These are phyloP conservation scores for Dromas ardeola DNA, from an alignment of 2,113 vertebrate genomes.

Conservation along the genomic window DNA sequence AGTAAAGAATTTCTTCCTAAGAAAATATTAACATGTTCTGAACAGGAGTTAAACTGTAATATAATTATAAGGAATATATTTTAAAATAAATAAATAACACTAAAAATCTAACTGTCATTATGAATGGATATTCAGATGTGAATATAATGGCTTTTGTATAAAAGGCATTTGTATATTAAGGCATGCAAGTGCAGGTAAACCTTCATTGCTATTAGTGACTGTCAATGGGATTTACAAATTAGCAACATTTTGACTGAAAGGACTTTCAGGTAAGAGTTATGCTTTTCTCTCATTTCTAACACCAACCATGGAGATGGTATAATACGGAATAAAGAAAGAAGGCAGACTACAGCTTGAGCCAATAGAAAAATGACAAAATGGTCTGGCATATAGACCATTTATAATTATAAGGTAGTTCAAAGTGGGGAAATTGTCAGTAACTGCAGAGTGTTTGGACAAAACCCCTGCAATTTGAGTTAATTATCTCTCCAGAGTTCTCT, in stretches of 20 bases:
- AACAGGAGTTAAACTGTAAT: neutral
- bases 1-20: neutral
- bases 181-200: accelerated
- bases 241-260: neutral
- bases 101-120: neutral
- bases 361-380: constrained; percentile 18
- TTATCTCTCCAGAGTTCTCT: constrained; percentile 48
- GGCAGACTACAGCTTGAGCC: neutral
- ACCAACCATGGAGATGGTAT: neutral
- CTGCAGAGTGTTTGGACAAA: constrained; percentile 49
- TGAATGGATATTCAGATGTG: neutral
- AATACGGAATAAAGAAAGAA: neutral
- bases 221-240: neutral
- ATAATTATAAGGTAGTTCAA: constrained; percentile 59
- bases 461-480: constrained; percentile 58
- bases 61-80: neutral
- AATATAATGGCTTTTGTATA: neutral
- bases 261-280: neutral
- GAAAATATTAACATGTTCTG: neutral
- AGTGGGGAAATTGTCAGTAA: constrained; percentile 51
- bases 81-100: neutral
- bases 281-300: neutral
- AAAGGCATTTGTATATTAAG: neutral
- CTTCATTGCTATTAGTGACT: neutral
- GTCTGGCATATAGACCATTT: constrained; percentile 18